Evolutionary conservation across 2,888 invertebrate genomes (phyloP).

Genomic region (Holacanthella duospinosa): DNA sequence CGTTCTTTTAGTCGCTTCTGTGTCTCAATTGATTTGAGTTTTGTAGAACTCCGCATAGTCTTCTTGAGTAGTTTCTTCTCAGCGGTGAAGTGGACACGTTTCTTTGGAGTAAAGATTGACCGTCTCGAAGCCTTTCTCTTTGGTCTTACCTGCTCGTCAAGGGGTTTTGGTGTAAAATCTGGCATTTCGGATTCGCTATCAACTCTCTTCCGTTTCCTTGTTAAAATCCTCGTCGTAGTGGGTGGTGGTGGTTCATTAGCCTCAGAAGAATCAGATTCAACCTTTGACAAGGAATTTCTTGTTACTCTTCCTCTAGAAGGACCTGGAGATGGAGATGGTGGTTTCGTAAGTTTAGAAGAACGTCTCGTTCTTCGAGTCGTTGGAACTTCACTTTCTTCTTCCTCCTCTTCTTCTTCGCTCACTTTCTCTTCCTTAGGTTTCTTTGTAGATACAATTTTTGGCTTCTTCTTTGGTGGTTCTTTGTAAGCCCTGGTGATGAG

Average conservation of each 20-base stretch:
- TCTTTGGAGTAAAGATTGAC: constrained; percentile 12
- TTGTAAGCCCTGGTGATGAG: constrained; percentile 79
- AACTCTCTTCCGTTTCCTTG: neutral
- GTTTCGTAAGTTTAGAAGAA: constrained; percentile 7
- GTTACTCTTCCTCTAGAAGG: constrained; percentile 23
- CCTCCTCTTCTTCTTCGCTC: constrained; percentile 6
- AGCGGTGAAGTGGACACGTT: neutral
- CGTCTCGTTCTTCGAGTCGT: constrained; percentile 8
- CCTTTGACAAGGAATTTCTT: constrained; percentile 6
- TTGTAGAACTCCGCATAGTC: constrained; percentile 34
- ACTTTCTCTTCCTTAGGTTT: neutral
- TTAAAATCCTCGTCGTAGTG: neutral
- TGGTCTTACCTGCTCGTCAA: constrained; percentile 7
- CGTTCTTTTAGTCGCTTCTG: constrained; percentile 66
- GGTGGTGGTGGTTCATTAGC: neutral
- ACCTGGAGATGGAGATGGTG: constrained; percentile 13
- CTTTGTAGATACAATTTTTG: neutral
- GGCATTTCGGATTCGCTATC: neutral
- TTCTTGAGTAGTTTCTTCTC: constrained; percentile 9
- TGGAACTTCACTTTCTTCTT: neutral
- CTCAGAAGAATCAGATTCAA: neutral
- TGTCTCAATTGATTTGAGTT: constrained; percentile 51
- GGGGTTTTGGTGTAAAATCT: neutral
- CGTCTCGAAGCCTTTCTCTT: constrained; percentile 11
- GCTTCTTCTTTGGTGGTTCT: constrained; percentile 44